Conservation (phyloP, 2,113 vertebrate species). For the Trematocara macrostoma region DNA sequence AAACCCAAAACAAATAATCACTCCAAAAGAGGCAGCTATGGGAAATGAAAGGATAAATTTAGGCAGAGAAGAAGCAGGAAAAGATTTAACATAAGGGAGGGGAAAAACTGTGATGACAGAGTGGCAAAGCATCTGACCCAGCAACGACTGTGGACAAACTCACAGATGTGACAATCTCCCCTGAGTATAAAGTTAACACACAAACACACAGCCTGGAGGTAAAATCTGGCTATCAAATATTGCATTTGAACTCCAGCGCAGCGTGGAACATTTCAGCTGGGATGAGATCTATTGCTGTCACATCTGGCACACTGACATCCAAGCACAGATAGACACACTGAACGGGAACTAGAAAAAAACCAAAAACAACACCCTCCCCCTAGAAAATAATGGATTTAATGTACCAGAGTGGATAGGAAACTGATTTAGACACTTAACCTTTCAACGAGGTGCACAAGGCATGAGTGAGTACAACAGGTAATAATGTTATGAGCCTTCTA, state of each 20-base stretch:
- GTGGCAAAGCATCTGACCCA: constrained; percentile 34
- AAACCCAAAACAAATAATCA: background rate
- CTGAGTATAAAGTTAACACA: constrained; percentile 20
- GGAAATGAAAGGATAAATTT: background rate
- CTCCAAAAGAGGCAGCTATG: background rate
- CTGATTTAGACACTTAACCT: background rate
- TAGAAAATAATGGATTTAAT: background rate
- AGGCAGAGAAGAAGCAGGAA: background rate
- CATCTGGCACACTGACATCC: constrained; percentile 31
- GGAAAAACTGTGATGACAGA: background rate
- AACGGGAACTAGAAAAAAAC: background rate
- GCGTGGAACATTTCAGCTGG: background rate
- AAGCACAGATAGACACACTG: background rate
- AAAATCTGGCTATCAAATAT: constrained; percentile 36
- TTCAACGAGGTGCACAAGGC: background rate
- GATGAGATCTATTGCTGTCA: background rate
- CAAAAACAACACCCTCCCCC: background rate
- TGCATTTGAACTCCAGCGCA: constrained; percentile 6
- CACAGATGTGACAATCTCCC: constrained; percentile 59
- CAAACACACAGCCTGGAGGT: constrained; percentile 32
- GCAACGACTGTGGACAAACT: constrained; percentile 34
- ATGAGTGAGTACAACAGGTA: background rate
- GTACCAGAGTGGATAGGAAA: background rate
- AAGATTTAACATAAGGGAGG: background rate
- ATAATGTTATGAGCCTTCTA: background rate